A percentile compares a stretch with the other conserved stretches of the same genome.
Evolutionary conservation across 2,888 invertebrate species (phyloP).

Genomic region (Lacanobia wlatinum): DNA sequence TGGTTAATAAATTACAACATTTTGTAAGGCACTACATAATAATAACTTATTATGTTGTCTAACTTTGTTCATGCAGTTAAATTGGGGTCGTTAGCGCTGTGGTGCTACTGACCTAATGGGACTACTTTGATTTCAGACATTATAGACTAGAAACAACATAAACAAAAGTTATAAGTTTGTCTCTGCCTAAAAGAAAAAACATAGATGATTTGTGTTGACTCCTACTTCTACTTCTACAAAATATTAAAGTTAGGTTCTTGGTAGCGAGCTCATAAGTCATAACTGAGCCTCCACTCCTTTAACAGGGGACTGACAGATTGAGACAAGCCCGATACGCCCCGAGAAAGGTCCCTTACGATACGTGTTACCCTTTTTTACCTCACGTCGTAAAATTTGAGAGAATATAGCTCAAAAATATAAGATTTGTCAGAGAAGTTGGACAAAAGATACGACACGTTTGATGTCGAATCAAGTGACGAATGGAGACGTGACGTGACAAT

Average conservation of each 20-base stretch:
- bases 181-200: neutral
- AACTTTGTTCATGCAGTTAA: neutral
- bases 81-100: neutral
- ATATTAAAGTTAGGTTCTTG: slow-evolving; percentile 10
- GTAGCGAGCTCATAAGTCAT: slow-evolving; percentile 5
- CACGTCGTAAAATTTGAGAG: slow-evolving; percentile 12
- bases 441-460: slow-evolving; percentile 25
- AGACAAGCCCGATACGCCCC: slow-evolving; percentile 1
- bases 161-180: neutral
- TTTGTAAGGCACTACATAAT: too few species aligned
- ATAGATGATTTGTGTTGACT: neutral
- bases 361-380: slow-evolving; percentile 32
- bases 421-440: slow-evolving; percentile 4
- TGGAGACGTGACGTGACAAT: slow-evolving; percentile 1
- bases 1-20: too few species aligned
- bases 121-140: neutral
- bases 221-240: neutral
- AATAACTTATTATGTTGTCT: too few species aligned
- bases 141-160: neutral
- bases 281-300: slow-evolving; percentile 1
- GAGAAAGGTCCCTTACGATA: neutral
- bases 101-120: too few species aligned
- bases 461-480: slow-evolving; percentile 21
- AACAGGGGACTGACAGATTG: slow-evolving; percentile 3
- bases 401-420: slow-evolving; percentile 11